Conservation (phyloP, 2,113 vertebrate species). For the Dicentrarchus labrax region DNA sequence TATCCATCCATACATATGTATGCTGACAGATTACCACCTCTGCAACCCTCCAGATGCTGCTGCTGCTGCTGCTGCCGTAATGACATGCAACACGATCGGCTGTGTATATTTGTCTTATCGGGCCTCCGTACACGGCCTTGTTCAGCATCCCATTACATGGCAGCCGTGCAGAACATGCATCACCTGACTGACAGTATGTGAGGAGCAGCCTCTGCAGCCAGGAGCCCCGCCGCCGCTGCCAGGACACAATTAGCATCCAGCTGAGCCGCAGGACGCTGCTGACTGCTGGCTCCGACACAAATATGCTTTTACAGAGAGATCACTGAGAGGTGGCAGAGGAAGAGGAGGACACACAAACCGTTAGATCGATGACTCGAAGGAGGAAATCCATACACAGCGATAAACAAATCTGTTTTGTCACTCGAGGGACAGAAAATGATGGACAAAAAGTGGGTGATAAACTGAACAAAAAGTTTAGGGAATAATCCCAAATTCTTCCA, state of each 20-base stretch:
- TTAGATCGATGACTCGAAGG: not conserved
- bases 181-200: conserved; percentile 42
- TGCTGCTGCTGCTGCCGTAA: conserved; percentile 13
- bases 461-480: no score
- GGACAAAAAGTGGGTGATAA: no score
- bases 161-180: conserved; percentile 51
- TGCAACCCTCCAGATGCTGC: conserved; percentile 61
- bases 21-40: conserved; percentile 59
- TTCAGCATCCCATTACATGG: conserved; percentile 51
- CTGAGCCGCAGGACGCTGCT: conserved; percentile 51
- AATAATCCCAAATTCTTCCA: no score
- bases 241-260: conserved; percentile 62
- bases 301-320: not conserved
- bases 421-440: not conserved
- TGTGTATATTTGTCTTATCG: conserved; percentile 27
- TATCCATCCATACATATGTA: conserved; percentile 49
- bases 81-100: conserved; percentile 31
- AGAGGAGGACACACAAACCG: not conserved
- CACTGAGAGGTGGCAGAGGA: not conserved
- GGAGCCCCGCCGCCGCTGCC: conserved; percentile 26
- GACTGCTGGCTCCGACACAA: conserved; percentile 33
- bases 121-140: conserved; percentile 2
- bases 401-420: not conserved
- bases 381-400: not conserved
- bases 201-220: conserved; percentile 42